Evolutionary conservation across 2,797 vertebrate genomes (phyloP).

Genomic region (Monodelphis domestica): DNA sequence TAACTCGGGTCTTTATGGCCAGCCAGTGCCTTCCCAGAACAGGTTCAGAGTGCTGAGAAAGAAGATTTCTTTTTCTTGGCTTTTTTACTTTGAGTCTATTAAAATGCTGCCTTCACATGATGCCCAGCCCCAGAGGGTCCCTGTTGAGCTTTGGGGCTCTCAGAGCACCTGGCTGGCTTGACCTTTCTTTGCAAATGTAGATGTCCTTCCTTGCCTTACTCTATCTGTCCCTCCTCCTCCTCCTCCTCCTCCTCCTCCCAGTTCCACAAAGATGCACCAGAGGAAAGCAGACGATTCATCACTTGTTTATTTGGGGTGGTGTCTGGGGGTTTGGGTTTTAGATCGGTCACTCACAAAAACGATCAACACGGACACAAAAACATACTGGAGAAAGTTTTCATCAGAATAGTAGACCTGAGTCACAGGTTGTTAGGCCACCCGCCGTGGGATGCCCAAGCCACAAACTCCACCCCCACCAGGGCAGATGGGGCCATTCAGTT

Average conservation of each 20-base stretch:
- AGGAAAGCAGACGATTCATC: too few relatives aligned
- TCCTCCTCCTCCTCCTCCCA: not conserved
- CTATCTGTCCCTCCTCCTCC: not conserved
- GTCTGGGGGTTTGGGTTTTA: too few relatives aligned
- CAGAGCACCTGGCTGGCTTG: not conserved
- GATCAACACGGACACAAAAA: too few relatives aligned
- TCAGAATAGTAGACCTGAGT: not conserved
- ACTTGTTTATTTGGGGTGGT: not conserved
- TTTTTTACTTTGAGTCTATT: not conserved
- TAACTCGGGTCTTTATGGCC: not conserved
- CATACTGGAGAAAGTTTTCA: not conserved
- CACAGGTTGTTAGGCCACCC: not conserved
- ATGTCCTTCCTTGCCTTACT: not conserved
- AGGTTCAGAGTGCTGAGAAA: not conserved
- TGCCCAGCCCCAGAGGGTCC: not conserved
- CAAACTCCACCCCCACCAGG: not conserved
- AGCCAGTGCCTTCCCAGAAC: not conserved
- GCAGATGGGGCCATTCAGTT: not conserved
- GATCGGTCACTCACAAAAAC: not conserved
- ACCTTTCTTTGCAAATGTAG: not conserved
- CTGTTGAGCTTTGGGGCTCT: not conserved
- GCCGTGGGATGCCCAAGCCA: not conserved
- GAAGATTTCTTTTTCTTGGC: not conserved
- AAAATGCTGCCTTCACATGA: not conserved
- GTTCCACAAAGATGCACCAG: too few relatives aligned